phyloP scores from a whole-genome alignment of 1,140 invertebrate genomes.

The Myzus persicae region DNA sequence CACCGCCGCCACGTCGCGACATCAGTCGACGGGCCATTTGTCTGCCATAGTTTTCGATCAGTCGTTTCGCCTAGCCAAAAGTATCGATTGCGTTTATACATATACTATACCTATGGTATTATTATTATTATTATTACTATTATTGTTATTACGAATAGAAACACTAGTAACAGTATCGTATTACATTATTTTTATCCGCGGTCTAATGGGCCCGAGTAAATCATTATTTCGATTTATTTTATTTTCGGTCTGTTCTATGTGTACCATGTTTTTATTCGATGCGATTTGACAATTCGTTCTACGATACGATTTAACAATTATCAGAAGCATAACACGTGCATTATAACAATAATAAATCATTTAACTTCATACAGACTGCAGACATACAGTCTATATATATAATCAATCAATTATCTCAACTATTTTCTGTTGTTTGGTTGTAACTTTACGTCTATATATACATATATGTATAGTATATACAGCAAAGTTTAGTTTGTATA shows the following conservation, averaged over 20 bases:
- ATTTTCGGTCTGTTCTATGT: background rate
- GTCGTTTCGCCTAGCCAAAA: background rate
- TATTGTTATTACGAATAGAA: background rate
- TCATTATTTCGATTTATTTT: conserved; percentile 3
- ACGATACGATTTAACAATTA: background rate
- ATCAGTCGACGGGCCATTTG: background rate
- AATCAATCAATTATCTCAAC: background rate
- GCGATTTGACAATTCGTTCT: background rate
- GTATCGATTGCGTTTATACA: background rate
- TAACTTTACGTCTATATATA: background rate
- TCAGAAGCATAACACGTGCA: background rate
- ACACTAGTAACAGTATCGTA: background rate
- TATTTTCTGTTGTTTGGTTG: background rate
- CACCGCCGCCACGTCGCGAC: background rate
- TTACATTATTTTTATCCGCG: background rate
- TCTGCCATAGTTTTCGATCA: background rate
- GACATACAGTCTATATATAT: background rate
- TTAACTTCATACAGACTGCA: background rate
- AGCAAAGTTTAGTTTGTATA: background rate
- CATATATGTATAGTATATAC: background rate
- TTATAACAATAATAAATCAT: conserved; percentile 13
- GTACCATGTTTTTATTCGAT: background rate
- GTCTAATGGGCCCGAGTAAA: background rate
- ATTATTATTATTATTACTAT: background rate
- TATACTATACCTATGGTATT: too few relatives aligned